Conservation (phyloP, 2,113 vertebrate species). For the Saccopteryx bilineata region DNA sequence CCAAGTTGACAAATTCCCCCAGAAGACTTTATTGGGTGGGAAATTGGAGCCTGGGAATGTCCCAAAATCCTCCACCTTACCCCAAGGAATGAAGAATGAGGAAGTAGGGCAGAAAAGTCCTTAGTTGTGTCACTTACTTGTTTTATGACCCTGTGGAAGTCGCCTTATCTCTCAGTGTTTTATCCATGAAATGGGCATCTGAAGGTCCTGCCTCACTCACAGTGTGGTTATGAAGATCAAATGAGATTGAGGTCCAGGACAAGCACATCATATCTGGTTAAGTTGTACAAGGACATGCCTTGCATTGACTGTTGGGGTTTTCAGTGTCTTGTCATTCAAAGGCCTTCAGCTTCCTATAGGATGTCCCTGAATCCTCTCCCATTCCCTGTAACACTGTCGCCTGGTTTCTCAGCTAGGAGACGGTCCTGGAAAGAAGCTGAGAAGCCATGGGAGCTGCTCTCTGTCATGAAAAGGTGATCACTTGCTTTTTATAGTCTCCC, state of each 20-base stretch:
- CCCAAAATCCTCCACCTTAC: neutral
- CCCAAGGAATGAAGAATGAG: neutral
- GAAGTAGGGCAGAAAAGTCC: neutral
- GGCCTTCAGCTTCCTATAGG: neutral
- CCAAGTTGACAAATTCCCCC: neutral
- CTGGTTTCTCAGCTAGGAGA: conserved; percentile 67
- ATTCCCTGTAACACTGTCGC: conserved; percentile 29
- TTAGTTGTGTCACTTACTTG: neutral
- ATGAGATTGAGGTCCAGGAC: neutral
- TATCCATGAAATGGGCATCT: neutral
- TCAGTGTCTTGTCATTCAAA: neutral
- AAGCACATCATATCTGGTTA: neutral
- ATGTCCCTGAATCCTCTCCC: neutral
- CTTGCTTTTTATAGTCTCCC: conserved; percentile 1
- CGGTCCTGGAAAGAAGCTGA: conserved; percentile 55
- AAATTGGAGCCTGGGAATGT: neutral
- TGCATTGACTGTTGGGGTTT: neutral
- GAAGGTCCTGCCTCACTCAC: neutral
- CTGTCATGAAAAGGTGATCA: conserved; percentile 78
- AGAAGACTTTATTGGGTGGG: neutral
- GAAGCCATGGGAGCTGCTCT: conserved; percentile 68
- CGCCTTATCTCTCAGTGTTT: neutral
- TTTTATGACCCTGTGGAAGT: neutral
- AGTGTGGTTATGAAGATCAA: neutral
- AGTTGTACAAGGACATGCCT: neutral